Evolutionary conservation across 2,797 vertebrate genomes (phyloP).

Genomic region (Smutsia gigantea): DNA sequence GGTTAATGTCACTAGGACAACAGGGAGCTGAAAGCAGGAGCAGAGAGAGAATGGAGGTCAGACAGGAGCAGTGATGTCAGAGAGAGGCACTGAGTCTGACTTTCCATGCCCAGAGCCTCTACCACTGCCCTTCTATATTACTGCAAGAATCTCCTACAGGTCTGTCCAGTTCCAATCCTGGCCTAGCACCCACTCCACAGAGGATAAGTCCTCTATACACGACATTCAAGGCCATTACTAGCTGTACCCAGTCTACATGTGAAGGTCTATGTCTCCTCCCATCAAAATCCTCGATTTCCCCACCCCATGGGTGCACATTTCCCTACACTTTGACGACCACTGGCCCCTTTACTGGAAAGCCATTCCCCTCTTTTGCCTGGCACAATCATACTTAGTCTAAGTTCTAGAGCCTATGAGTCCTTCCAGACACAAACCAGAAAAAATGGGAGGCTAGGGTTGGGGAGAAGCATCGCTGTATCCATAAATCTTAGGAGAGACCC

Average conservation of each 20-base stretch:
- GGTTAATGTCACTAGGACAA: slow-evolving; percentile 89
- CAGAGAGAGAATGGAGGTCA: background rate
- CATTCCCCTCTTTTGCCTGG: background rate
- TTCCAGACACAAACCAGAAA: background rate
- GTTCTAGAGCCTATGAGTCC: background rate
- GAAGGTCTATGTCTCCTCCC: background rate
- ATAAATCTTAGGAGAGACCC: background rate
- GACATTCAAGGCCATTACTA: background rate
- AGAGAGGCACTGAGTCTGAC: background rate
- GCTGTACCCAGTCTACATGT: background rate
- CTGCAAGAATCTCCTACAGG: background rate
- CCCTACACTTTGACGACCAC: background rate
- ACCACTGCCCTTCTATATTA: background rate
- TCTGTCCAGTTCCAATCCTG: background rate
- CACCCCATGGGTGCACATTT: fast-evolving
- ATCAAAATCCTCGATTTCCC: background rate
- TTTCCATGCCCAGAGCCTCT: background rate
- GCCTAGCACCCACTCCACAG: background rate
- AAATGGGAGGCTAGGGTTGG: background rate
- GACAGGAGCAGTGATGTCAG: background rate
- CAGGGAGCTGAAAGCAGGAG: slow-evolving; percentile 90
- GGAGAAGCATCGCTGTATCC: background rate
- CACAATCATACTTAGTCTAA: background rate
- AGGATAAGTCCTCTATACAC: background rate
- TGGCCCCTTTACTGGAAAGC: background rate